These are phyloP conservation scores for Zaprionus inermis DNA, from an alignment of 1,140 invertebrate species.

Conservation along the genomic window DNA sequence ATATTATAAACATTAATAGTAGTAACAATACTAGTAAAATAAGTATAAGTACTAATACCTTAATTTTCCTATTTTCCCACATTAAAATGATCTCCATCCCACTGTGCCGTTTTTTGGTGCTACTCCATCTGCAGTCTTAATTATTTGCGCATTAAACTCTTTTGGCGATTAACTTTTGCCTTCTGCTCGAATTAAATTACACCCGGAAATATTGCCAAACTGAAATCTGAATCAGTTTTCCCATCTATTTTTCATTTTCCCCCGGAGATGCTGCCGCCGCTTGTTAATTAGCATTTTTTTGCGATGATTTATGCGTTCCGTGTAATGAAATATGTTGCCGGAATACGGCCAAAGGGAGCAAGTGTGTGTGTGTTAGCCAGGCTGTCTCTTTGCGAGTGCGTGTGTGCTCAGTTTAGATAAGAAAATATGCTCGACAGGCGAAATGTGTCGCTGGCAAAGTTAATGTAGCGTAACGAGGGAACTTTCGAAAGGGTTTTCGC, in stretches of 20 bases:
- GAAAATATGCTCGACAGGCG: slow-evolving; percentile 69
- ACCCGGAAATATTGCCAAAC: slow-evolving; percentile 13
- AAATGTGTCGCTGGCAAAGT: slow-evolving; percentile 67
- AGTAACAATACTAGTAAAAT: too few species aligned
- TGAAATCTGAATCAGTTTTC: slow-evolving; percentile 22
- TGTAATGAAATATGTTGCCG: slow-evolving; percentile 64
- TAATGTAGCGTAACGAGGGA: slow-evolving; percentile 72
- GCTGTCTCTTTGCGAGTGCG: slow-evolving; percentile 7
- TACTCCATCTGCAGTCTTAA: slow-evolving; percentile 26
- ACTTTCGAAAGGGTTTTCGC: slow-evolving; percentile 58
- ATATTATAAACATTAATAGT: too few species aligned
- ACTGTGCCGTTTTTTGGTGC: not conserved
- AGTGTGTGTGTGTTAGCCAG: not conserved
- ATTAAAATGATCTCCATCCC: not conserved
- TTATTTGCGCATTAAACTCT: slow-evolving; percentile 70
- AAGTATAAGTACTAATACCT: too few species aligned
- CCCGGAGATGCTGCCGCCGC: slow-evolving; percentile 11
- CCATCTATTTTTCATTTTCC: slow-evolving; percentile 3
- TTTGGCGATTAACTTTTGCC: slow-evolving; percentile 64
- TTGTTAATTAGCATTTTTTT: slow-evolving; percentile 73
- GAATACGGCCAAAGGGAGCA: slow-evolving; percentile 14
- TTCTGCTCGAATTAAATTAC: slow-evolving; percentile 61
- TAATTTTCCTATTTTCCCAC: too few species aligned
- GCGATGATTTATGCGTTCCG: slow-evolving; percentile 65
- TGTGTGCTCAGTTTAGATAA: slow-evolving; percentile 60